Percentiles rank a stretch among this genome's conserved stretches.
Conservation (phyloP, 2,888 invertebrate genomes). For the Lasioglossum figueresi region DNA sequence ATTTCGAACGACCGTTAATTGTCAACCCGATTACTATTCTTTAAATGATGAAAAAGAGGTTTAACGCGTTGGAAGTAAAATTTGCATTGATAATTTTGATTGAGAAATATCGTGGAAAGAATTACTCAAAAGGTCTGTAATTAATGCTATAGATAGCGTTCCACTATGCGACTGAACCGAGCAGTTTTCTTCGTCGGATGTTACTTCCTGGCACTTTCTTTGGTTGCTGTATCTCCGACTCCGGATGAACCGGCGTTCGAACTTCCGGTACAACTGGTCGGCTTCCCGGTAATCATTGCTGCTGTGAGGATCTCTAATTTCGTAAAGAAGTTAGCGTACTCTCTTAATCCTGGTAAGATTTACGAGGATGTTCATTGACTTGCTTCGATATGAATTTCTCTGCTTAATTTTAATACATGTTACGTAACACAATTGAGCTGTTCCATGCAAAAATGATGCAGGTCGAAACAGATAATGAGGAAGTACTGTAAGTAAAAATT, state of each 20-base stretch:
- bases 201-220: conserved; percentile 73
- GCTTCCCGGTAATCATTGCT: conserved; percentile 92
- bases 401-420: not conserved
- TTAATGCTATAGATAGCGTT: conserved; percentile 25
- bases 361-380: no score
- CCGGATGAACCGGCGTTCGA: conserved; percentile 87
- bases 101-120: not conserved
- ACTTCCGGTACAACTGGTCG: conserved; percentile 93
- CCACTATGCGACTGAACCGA: conserved; percentile 77
- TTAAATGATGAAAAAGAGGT: not conserved
- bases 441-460: no score
- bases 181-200: conserved; percentile 73
- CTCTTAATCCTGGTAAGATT: conserved; percentile 90
- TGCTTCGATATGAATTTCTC: not conserved
- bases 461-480: no score
- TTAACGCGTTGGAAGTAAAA: not conserved
- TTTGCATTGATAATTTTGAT: not conserved
- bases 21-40: not conserved
- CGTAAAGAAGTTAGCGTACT: conserved; percentile 92
- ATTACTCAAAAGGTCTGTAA: not conserved
- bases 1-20: no score
- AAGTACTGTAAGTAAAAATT: no score
- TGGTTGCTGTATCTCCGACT: conserved; percentile 77
- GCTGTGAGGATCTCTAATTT: conserved; percentile 92
- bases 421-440: not conserved